A percentile compares a stretch with the other conserved stretches of the same genome.
Evolutionary conservation across 92 coral and sea anemone genomes (phyloP).

Genomic region (Diadumene lineata): DNA sequence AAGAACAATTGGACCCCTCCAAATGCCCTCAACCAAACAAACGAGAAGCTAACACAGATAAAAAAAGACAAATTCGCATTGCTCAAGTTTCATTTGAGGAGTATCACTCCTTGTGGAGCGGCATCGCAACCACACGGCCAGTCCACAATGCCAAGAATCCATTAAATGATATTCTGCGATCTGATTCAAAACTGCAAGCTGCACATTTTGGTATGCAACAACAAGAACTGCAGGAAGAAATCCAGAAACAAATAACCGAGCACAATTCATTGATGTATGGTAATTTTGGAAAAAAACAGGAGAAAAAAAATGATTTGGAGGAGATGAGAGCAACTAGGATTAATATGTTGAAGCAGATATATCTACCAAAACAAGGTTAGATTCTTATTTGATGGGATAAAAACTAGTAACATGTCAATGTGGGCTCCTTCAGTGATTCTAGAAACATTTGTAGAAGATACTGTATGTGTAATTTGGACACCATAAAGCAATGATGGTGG

Average conservation of each 20-base stretch:
- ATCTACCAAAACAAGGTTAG: slow-evolving; percentile 75
- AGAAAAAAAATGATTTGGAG: slow-evolving; percentile 38
- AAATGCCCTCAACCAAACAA: slow-evolving; percentile 16
- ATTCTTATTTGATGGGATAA: too few relatives aligned
- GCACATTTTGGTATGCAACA: slow-evolving; percentile 93
- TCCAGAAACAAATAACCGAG: slow-evolving; percentile 80
- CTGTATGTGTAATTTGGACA: too few relatives aligned
- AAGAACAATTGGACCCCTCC: slow-evolving; percentile 58
- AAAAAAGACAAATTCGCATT: slow-evolving; percentile 21
- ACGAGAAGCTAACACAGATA: slow-evolving; percentile 23
- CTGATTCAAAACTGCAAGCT: slow-evolving; percentile 83
- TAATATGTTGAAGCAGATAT: slow-evolving; percentile 78
- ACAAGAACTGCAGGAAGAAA: slow-evolving; percentile 85
- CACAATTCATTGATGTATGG: slow-evolving; percentile 95
- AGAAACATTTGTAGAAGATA: too few relatives aligned
- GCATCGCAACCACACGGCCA: slow-evolving; percentile 96
- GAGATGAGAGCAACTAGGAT: slow-evolving; percentile 73
- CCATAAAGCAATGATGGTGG: too few relatives aligned
- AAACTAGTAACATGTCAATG: too few relatives aligned
- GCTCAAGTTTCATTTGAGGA: slow-evolving; percentile 91
- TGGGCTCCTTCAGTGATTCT: too few relatives aligned
- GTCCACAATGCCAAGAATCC: slow-evolving; percentile 59
- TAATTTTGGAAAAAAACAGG: slow-evolving; percentile 51
- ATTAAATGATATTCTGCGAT: slow-evolving; percentile 62
- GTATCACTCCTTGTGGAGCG: slow-evolving; percentile 93